Evolutionary conservation across 2,797 vertebrate genomes (phyloP).

Genomic region (Chelmon rostratus): DNA sequence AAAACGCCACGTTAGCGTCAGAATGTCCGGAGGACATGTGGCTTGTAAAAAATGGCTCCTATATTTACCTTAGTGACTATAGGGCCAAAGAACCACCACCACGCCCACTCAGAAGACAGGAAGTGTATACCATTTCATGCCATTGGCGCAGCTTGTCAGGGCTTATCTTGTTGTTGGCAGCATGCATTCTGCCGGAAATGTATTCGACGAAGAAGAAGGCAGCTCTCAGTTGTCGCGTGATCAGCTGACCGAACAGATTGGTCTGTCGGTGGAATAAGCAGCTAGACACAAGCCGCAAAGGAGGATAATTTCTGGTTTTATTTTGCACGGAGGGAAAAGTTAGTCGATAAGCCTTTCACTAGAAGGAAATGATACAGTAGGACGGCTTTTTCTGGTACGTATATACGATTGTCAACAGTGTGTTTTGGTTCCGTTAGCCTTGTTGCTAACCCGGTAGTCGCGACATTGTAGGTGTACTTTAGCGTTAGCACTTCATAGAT

Average conservation of each 20-base stretch:
- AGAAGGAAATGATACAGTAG: conserved; percentile 55
- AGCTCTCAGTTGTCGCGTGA: conserved; percentile 31
- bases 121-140: too few species aligned
- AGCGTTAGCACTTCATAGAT: conserved; percentile 30
- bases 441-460: conserved; percentile 67
- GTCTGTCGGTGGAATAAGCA: conserved; percentile 9
- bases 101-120: too few species aligned
- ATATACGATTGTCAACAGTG: accelerated
- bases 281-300: conserved; percentile 14
- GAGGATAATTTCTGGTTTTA: background rate
- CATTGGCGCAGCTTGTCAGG: too few species aligned
- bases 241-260: conserved; percentile 46
- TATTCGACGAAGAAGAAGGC: too few species aligned
- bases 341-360: accelerated
- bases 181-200: too few species aligned
- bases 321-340: too few species aligned
- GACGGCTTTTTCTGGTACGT: conserved; percentile 43
- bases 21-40: too few species aligned
- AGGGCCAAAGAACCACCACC: too few species aligned
- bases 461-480: conserved; percentile 58
- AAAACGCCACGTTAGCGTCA: too few species aligned
- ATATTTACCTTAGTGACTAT: too few species aligned
- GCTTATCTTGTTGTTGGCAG: too few species aligned
- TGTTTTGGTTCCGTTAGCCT: conserved; percentile 56
- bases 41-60: too few species aligned